Conservation (phyloP, 1,140 invertebrate genomes). For the Solenopsis invicta region DNA sequence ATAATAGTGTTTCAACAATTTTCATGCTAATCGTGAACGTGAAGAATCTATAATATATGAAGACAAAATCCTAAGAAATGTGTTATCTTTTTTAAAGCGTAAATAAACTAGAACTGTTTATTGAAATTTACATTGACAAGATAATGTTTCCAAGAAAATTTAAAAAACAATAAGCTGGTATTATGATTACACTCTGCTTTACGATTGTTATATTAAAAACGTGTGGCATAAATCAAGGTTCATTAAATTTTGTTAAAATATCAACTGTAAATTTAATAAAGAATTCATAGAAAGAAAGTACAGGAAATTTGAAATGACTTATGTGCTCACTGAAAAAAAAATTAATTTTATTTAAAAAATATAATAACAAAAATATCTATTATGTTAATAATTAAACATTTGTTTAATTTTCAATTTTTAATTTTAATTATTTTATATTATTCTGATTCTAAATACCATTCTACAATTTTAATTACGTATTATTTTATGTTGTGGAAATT, state of each 20-base stretch:
- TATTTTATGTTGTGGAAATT: not conserved
- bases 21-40: not conserved
- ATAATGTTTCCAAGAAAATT: not conserved
- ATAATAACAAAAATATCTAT: not conserved
- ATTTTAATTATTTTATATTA: conserved; percentile 9
- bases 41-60: not conserved
- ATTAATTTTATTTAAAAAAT: not conserved
- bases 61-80: not conserved
- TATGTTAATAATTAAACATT: not conserved
- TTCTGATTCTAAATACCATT: not conserved
- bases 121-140: conserved; percentile 21
- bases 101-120: not conserved
- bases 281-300: not conserved
- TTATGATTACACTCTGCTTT: conserved; percentile 1
- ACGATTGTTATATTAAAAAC: not conserved
- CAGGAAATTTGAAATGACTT: not conserved
- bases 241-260: not conserved
- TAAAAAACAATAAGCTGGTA: not conserved
- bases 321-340: not conserved
- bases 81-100: not conserved
- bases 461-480: not conserved
- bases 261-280: not conserved
- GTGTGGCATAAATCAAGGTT: not conserved
- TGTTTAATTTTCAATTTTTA: not conserved
- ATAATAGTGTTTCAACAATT: not conserved